Percentiles rank a stretch among this genome's conserved stretches.
Evolutionary conservation across 2,797 vertebrate species (phyloP).

Genomic region (Bradypodion ventrale): DNA sequence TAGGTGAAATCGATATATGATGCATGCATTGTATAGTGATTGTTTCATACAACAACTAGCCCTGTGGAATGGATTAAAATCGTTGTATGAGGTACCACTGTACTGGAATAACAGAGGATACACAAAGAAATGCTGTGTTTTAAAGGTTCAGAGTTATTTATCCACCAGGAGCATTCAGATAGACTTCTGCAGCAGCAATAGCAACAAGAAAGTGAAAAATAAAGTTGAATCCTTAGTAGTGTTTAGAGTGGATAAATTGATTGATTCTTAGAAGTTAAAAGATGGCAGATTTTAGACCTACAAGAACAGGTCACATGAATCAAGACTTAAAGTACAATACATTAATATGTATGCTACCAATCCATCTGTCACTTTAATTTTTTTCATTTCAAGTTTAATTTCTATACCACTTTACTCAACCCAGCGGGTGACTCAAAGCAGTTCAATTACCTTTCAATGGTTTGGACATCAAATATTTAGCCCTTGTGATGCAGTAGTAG

Average conservation of each 20-base stretch:
- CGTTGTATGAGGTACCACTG: too few species aligned
- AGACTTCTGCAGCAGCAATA: not conserved
- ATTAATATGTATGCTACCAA: not conserved
- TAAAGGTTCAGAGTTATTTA: not conserved
- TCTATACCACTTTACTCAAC: too few species aligned
- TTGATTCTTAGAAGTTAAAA: not conserved
- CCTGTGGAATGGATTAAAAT: too few species aligned
- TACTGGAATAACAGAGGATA: not conserved
- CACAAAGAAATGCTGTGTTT: not conserved
- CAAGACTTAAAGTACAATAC: not conserved
- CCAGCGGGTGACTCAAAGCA: too few species aligned
- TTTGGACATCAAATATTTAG: slow-evolving; percentile 20
- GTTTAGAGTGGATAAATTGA: not conserved
- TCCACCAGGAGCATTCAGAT: not conserved
- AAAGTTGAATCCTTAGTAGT: not conserved
- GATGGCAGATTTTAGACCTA: not conserved
- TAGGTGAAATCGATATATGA: too few species aligned
- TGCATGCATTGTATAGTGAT: too few species aligned
- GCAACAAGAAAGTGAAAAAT: too few species aligned
- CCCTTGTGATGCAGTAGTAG: too few species aligned
- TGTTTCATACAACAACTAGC: too few species aligned
- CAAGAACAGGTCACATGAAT: not conserved
- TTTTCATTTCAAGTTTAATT: too few species aligned
- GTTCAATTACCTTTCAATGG: too few species aligned
- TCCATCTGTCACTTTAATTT: not conserved